Evolutionary conservation across 2,888 invertebrate species (phyloP), one percentile per base, ranked within the genome.

Genomic region (Cephus pygmeus): DNA sequence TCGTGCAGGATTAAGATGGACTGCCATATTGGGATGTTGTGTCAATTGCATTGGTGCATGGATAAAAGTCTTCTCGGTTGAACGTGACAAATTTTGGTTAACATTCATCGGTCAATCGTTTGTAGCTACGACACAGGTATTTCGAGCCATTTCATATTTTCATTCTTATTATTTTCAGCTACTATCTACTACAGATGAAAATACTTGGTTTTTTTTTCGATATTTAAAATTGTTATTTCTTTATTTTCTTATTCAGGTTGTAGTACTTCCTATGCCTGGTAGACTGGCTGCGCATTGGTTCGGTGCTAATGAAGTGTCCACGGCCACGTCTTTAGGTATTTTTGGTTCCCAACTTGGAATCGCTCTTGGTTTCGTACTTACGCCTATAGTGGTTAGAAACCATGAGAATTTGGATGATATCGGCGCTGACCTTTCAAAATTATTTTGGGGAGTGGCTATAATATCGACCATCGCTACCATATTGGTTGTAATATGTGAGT

Each of bases 341-440:
- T 95, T 96, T 86, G 96, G 96, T 9, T 95, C 94, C 85, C 95
- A 96, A 93, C 89, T 96, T n/a, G 93, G 96, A 1, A 92, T 95
- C 69, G 95, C 96, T 0, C 86, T 95, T 1, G 95, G 95, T 75
- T 97, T 96, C 88, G 91, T 96, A 11, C 80, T 96, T 9, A 95
- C 96, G 0, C 95, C 96, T 0, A 89, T 94, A 77, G 81, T 93
- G 34, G 93, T 94, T 1, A 90, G 84, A 79, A 92, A 92, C 84
- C 91, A 92, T 36, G 92, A 92, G 1, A 89, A 92, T 69, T 71
- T 91, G 1, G 92, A 91, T 0, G 89, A 91, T 9, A 92, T 94
- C 56, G 92, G 94, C 90, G 77, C 81, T 0, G 90, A 91, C 78
- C 81, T 92, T 1, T 87, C 84, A 6, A 77, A 73, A 2, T 85